A percentile compares a stretch with the other conserved stretches of the same genome.
Evolutionary conservation across 37 sponge, comb jelly and placozoan species (phyloP).

Genomic region (Theonella swinhoei): DNA sequence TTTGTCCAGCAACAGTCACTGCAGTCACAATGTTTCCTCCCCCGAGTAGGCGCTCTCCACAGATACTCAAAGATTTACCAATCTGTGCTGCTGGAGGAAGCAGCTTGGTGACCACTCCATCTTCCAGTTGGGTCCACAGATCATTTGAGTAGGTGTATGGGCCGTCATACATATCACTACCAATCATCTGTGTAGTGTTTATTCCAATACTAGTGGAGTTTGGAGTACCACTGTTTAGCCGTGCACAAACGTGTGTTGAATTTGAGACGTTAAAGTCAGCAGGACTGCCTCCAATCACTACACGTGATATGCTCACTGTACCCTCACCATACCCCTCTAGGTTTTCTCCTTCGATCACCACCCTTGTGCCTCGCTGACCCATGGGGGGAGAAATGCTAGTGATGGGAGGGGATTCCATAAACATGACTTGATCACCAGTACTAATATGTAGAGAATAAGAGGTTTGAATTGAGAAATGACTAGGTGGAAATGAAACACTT

Average conservation of each 20-base stretch:
- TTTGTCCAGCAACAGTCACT: conserved; percentile 15
- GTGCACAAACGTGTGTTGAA: conserved; percentile 12
- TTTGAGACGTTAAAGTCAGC: conserved; percentile 8
- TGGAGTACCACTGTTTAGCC: conserved; percentile 26
- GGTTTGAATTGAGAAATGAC: conserved; percentile 31
- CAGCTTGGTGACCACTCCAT: conserved; percentile 46
- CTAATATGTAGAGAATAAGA: conserved; percentile 30
- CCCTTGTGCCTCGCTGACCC: conserved; percentile 77
- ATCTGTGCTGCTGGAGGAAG: conserved; percentile 54
- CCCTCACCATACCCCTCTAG: conserved; percentile 23
- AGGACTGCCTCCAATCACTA: conserved; percentile 18
- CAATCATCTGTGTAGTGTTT: conserved; percentile 48
- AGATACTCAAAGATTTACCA: conserved; percentile 11
- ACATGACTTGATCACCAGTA: background rate
- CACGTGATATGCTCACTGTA: background rate
- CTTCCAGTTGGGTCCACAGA: conserved; percentile 55
- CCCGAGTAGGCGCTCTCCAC: conserved; percentile 58
- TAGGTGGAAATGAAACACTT: background rate
- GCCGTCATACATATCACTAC: conserved; percentile 24
- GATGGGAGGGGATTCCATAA: conserved; percentile 12
- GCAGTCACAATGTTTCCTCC: conserved; percentile 34
- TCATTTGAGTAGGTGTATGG: conserved; percentile 26
- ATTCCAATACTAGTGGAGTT: conserved; percentile 8
- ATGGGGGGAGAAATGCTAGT: conserved; percentile 25
- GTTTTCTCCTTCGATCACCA: conserved; percentile 53